phyloP scores from a whole-genome alignment of 1,140 invertebrate genomes.

The Cyphomyrmex costatus region DNA sequence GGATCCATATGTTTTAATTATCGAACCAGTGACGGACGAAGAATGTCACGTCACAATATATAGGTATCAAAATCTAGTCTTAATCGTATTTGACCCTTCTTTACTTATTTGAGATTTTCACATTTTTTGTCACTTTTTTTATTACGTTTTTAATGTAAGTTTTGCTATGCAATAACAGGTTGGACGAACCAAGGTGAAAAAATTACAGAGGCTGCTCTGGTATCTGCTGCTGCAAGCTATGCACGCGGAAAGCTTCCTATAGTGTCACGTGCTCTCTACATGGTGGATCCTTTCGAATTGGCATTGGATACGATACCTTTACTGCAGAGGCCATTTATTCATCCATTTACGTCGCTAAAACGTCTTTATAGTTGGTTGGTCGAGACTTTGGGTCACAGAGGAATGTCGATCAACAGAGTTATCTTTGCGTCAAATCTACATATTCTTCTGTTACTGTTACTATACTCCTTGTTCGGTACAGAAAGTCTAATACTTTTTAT shows the following conservation, averaged over 20 bases:
- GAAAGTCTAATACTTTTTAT: conserved; percentile 90
- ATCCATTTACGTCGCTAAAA: conserved; percentile 90
- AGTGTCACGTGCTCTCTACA: conserved; percentile 91
- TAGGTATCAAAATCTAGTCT: too few species aligned
- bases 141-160: background rate
- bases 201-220: conserved; percentile 92
- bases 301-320: conserved; percentile 90
- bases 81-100: too few species aligned
- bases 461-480: conserved; percentile 90
- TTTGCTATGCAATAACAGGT: conserved; percentile 67
- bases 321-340: conserved; percentile 90
- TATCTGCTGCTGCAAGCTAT: conserved; percentile 93
- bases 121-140: conserved; percentile 9
- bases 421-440: conserved; percentile 89
- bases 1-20: too few species aligned
- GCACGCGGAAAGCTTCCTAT: conserved; percentile 92
- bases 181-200: conserved; percentile 89
- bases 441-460: conserved; percentile 89
- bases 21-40: too few species aligned
- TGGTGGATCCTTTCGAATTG: conserved; percentile 89
- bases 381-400: conserved; percentile 88
- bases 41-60: too few species aligned
- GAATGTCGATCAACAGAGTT: conserved; percentile 85
- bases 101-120: too few species aligned
- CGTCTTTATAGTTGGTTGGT: conserved; percentile 90